Base-by-base conservation (phyloP, 2,113 vertebrate species). In the Amphiprion percula region DNA sequence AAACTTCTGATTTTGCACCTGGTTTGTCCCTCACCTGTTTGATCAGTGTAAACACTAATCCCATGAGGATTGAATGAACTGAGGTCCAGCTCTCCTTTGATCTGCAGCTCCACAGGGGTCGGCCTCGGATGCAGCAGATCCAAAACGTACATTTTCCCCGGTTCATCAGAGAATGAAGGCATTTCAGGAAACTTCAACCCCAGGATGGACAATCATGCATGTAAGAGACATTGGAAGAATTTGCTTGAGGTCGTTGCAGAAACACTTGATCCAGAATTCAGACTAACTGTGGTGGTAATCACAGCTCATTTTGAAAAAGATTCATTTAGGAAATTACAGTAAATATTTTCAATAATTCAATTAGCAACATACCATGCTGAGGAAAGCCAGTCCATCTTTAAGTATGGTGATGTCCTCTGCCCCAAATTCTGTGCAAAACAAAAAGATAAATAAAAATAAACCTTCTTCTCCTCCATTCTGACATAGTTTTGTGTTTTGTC, bases 401-500 rank as follows among this genome's bases (percentile, higher is more conserved):
- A 90, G 76, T 60, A 90, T 39, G 24, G 90, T 87, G 52, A 91
- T 85, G 50, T 91, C 90, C 64, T 91, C 90, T 49, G 90, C 80
- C 9, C 90, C 90, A 74, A 59, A 76, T 19, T 88, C 88, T 91
- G 86, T 24, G 65, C 30, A 67, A 68, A 66, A 21, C 2, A 68
- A 65, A 46, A 52, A 46, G 3, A 46, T 46, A 21, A 21, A 26
- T 26, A 26, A 26, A 26, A 3, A 26, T 26, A 26, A 26, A 26
- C 26, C 26, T 26, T 26, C 26, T 26, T 26, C 26, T 30, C 30
- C 30, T 33, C 30, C 54, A 19, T 21, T 15, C 12, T 30, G 26
- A 52, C 41, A 23, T 10, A 49, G 39, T 28, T 2, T 11, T 46
- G 24, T 26, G 2, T 1, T 52, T 33, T 77, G 8, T 9, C 17